Percentiles rank a stretch among this genome's conserved stretches.
Evolutionary conservation across 2,888 invertebrate genomes (phyloP).

Genomic region (Merodon equestris): DNA sequence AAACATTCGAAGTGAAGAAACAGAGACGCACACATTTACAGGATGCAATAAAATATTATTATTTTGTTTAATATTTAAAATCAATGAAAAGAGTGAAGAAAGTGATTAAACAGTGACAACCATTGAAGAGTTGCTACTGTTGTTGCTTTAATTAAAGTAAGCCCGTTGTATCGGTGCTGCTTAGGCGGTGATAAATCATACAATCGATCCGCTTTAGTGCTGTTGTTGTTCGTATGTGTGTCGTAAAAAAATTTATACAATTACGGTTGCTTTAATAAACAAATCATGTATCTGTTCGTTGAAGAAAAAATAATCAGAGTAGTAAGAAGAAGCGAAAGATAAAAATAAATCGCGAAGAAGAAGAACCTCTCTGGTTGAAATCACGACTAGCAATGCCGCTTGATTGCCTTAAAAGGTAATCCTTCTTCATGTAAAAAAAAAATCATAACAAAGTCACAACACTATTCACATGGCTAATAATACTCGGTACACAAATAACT

Average conservation of each 20-base stretch:
- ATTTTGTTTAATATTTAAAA: too few relatives aligned
- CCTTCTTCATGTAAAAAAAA: too few relatives aligned
- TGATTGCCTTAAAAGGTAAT: too few relatives aligned
- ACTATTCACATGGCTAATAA: slow-evolving; percentile 1
- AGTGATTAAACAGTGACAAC: slow-evolving; percentile 19
- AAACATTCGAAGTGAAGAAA: slow-evolving; percentile 60
- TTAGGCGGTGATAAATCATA: slow-evolving; percentile 1
- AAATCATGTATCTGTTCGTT: slow-evolving; percentile 23
- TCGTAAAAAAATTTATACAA: background rate
- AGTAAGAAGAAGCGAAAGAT: slow-evolving; percentile 1
- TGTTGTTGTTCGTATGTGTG: slow-evolving; percentile 29
- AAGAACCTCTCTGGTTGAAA: too few relatives aligned
- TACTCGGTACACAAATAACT: slow-evolving; percentile 27
- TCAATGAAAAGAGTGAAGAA: slow-evolving; percentile 44
- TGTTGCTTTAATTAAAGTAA: slow-evolving; percentile 10
- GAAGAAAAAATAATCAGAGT: slow-evolving; percentile 1
- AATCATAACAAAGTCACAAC: slow-evolving; percentile 28
- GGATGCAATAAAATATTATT: slow-evolving; percentile 49
- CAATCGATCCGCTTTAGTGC: slow-evolving; percentile 34
- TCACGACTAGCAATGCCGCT: too few relatives aligned
- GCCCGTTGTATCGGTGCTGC: too few relatives aligned
- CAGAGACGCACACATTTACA: slow-evolving; percentile 46
- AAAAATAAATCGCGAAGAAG: too few relatives aligned
- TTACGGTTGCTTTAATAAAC: slow-evolving; percentile 36
- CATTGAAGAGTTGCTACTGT: slow-evolving; percentile 3